These are phyloP conservation scores for Drosophila varians DNA, from an alignment of 1,140 invertebrate species.

Conservation along the genomic window DNA sequence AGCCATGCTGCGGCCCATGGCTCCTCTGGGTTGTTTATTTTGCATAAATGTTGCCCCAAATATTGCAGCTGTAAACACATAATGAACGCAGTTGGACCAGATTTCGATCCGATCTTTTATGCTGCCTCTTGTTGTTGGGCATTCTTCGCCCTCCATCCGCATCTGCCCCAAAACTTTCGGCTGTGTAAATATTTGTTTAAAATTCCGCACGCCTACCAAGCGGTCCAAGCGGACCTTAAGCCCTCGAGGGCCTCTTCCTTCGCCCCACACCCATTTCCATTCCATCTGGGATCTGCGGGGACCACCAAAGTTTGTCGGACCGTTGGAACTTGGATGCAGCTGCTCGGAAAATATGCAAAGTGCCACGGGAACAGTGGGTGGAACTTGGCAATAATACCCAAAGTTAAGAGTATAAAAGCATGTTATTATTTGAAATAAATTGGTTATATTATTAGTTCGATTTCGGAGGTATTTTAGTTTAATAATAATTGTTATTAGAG, in stretches of 20 bases:
- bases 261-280: slow-evolving; percentile 4
- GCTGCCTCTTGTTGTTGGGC: slow-evolving; percentile 48
- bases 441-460: background rate
- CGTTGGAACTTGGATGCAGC: slow-evolving; percentile 36
- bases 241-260: slow-evolving; percentile 32
- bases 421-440: background rate
- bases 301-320: slow-evolving; percentile 65
- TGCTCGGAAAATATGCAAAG: slow-evolving; percentile 70
- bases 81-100: slow-evolving; percentile 56
- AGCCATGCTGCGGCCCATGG: slow-evolving; percentile 1
- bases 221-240: slow-evolving; percentile 20
- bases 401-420: background rate
- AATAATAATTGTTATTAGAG: background rate
- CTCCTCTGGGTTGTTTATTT: slow-evolving; percentile 63
- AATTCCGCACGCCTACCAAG: slow-evolving; percentile 70
- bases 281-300: slow-evolving; percentile 27
- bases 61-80: slow-evolving; percentile 81
- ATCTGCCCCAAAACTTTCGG: slow-evolving; percentile 56
- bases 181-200: slow-evolving; percentile 78
- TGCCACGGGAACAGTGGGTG: slow-evolving; percentile 37
- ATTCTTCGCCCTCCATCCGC: slow-evolving; percentile 18
- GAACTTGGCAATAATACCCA: background rate
- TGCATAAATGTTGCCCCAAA: slow-evolving; percentile 82
- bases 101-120: slow-evolving; percentile 37
- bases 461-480: background rate